Base-by-base conservation (phyloP, 2,113 vertebrate genomes). In the Myiozetetes cayanensis region DNA sequence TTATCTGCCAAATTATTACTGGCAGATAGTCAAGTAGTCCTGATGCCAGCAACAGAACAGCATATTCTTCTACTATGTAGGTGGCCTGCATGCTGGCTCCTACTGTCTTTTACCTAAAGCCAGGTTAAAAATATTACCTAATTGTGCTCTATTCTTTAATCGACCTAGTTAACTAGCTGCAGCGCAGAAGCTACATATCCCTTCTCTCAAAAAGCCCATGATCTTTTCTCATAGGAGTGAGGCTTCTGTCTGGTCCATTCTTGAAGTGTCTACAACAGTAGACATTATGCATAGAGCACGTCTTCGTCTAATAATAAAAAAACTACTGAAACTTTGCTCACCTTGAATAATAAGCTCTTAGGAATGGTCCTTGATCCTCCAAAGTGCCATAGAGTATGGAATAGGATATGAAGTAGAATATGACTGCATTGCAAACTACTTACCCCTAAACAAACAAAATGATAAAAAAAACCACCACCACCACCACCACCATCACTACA, bases 301-400 rank as follows among this genome's bases (percentile, higher is more conserved):
- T 73, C 62, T 52, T 43, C 8, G 12, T 39, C 87, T 80, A 79
- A 90, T 86, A 87, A 95, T 62, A 93, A 94, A 89, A 96, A 94
- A 96, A 95, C 97, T 97, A 94, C 90, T 85, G 92, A 98, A 98
- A 97, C n/a, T 39, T 97, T 96, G 97, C 98, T 98, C 98, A 98
- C 98, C 98, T 98, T 97, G 97, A 96, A 94, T 97, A 97, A 96
- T 81, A 97, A 97, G 96, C 90, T 97, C 97, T 97, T 97, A 96
- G 97, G 97, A 93, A 96, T 97, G 97, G 96, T 98, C 98, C 98
- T 92, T 96, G 96, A 87, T 97, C 96, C 96, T 97, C 96, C 97
- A 97, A 85, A 97, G 84, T 95, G 97, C 97, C 97, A 97, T 44
- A 96, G 97, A 94, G 97, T 96, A 93, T 95, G 97, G 96, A 93